Evolutionary conservation across 2,888 invertebrate species (phyloP).

Genomic region (Hesperia comma): DNA sequence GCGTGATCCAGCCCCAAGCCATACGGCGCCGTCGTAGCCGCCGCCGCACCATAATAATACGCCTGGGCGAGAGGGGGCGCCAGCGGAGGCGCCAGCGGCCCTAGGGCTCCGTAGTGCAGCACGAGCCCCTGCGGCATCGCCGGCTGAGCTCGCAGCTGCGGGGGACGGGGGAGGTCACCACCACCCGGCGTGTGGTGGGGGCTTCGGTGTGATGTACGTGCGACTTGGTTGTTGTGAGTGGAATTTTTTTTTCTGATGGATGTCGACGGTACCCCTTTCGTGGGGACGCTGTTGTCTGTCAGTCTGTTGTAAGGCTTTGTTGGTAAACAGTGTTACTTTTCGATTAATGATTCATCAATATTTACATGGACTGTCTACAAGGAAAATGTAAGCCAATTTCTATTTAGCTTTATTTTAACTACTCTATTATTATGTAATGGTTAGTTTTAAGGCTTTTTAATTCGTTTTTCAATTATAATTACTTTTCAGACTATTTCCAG

Average conservation of each 20-base stretch:
- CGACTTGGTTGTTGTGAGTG: background rate
- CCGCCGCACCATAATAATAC: conserved; percentile 86
- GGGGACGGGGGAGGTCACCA: conserved; percentile 39
- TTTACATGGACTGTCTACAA: too few relatives aligned
- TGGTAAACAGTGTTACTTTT: too few relatives aligned
- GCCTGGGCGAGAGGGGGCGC: conserved; percentile 68
- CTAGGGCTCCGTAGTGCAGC: conserved; percentile 67
- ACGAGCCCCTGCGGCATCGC: conserved; percentile 67
- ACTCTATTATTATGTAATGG: too few relatives aligned
- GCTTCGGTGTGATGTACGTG: background rate
- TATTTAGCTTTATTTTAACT: too few relatives aligned
- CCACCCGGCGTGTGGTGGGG: conserved; percentile 1
- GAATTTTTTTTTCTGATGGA: background rate
- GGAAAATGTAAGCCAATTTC: too few relatives aligned
- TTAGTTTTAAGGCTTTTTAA: too few relatives aligned
- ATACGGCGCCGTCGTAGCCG: conserved; percentile 69
- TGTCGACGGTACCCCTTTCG: too few relatives aligned
- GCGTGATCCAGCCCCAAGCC: conserved; percentile 83
- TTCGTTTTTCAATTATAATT: too few relatives aligned
- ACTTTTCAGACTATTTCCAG: too few relatives aligned
- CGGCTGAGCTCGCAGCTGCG: conserved; percentile 67
- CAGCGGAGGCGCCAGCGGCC: conserved; percentile 54
- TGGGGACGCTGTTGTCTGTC: too few relatives aligned
- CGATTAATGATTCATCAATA: too few relatives aligned
- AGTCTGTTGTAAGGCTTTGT: too few relatives aligned